These are phyloP conservation scores for Merops nubicus DNA, from an alignment of 2,113 vertebrate genomes.

Conservation along the genomic window DNA sequence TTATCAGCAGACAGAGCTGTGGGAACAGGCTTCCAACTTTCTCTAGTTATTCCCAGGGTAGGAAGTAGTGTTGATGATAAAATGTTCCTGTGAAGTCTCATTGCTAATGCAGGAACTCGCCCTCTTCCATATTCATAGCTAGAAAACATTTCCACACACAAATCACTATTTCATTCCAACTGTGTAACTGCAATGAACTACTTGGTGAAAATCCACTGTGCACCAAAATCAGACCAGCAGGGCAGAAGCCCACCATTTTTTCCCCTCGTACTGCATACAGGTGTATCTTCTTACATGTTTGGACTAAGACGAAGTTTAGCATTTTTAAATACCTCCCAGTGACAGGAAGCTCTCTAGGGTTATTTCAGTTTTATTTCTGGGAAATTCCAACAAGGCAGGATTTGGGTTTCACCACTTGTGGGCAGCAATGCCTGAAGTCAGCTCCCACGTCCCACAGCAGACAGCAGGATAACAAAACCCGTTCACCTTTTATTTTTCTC, in stretches of 20 bases:
- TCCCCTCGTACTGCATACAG: not conserved
- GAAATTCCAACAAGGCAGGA: not conserved
- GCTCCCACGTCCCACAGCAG: not conserved
- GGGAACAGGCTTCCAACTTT: not conserved
- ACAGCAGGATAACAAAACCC: not conserved
- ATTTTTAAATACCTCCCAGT: not conserved
- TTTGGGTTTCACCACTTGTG: not conserved
- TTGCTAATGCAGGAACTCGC: not conserved
- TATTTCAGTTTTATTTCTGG: not conserved
- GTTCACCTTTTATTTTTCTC: not conserved
- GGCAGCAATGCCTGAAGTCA: not conserved
- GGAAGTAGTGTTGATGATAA: not conserved
- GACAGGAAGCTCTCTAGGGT: not conserved
- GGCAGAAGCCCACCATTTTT: not conserved
- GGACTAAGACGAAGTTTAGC: not conserved
- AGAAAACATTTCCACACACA: not conserved
- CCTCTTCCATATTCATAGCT: not conserved
- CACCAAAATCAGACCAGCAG: not conserved
- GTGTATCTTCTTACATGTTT: not conserved
- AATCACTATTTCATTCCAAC: not conserved
- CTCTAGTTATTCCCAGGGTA: not conserved
- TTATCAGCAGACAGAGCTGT: not conserved
- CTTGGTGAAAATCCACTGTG: not conserved
- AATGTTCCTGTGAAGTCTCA: not conserved
- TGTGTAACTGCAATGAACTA: too few relatives aligned